Conservation (phyloP, 2,113 vertebrate species). For the Neoarius graeffei region DNA sequence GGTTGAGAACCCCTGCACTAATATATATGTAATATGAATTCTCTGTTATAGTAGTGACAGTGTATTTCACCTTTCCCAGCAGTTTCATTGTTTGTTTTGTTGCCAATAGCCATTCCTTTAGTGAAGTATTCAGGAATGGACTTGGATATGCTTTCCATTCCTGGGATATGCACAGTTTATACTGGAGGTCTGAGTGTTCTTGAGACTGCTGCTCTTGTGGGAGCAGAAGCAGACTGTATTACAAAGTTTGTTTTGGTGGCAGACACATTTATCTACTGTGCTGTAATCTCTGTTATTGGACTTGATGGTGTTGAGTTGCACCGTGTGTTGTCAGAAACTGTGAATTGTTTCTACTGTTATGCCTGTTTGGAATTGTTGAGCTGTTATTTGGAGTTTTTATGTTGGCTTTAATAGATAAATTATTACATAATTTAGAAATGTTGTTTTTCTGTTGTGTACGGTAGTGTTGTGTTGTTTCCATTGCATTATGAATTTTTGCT, state of each 20-base stretch:
- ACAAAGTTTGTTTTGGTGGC: neutral
- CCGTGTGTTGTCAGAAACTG: neutral
- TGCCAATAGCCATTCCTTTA: neutral
- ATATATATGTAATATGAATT: no score
- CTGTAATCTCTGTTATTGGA: constrained; percentile 35
- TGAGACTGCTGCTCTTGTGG: constrained; percentile 7
- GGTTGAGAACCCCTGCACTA: no score
- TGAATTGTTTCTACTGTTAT: constrained; percentile 35
- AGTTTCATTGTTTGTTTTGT: constrained; percentile 32
- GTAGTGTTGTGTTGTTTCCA: neutral
- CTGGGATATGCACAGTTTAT: neutral
- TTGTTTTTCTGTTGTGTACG: constrained; percentile 2
- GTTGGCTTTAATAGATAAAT: neutral
- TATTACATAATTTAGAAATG: neutral
- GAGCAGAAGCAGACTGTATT: neutral
- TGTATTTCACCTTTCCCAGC: constrained; percentile 12
- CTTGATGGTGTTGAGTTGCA: constrained; percentile 2
- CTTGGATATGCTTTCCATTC: neutral
- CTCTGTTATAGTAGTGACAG: no score
- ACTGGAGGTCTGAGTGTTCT: neutral
- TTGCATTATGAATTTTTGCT: neutral
- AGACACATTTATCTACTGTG: constrained; percentile 3
- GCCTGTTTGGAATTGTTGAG: neutral
- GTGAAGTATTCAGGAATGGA: neutral
- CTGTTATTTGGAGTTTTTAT: constrained; percentile 34